phyloP scores from a whole-genome alignment of 2,888 invertebrate species.

The Acanthococcus lagerstroemiae region DNA sequence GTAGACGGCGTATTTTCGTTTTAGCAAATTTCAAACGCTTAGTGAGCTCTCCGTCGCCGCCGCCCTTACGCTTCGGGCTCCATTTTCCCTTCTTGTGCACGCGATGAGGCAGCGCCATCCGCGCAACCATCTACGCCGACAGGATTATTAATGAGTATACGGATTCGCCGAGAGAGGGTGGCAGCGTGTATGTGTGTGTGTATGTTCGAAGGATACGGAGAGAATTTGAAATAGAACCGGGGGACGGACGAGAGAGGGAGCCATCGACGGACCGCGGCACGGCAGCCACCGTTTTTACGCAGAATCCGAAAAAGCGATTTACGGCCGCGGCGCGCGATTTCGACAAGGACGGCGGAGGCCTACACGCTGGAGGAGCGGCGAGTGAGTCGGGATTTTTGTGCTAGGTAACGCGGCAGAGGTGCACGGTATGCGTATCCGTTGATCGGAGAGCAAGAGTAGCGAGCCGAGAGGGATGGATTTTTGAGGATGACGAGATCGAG shows the following conservation, averaged over 20 bases:
- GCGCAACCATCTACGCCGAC: not conserved
- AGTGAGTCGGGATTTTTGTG: not conserved
- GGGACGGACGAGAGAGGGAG: not conserved
- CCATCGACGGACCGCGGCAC: no score
- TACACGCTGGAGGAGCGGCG: no score
- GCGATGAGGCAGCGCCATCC: not conserved
- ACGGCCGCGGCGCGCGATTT: not conserved
- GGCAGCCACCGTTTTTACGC: no score
- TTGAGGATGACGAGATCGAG: no score
- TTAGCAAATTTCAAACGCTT: no score
- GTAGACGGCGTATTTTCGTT: no score
- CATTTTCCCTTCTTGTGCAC: no score
- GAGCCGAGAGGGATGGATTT: not conserved
- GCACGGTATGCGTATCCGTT: no score
- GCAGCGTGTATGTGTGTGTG: no score
- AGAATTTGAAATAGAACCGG: not conserved
- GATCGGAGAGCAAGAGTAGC: not conserved
- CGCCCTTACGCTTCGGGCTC: no score
- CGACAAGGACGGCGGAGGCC: not conserved
- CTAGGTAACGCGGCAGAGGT: not conserved
- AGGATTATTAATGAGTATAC: not conserved
- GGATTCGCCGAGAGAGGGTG: not conserved
- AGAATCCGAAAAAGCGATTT: slow-evolving; percentile 5
- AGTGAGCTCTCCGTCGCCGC: no score
- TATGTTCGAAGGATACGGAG: not conserved